phyloP scores from a whole-genome alignment of 2,888 invertebrate species.

The Standfussiana lucernea region DNA sequence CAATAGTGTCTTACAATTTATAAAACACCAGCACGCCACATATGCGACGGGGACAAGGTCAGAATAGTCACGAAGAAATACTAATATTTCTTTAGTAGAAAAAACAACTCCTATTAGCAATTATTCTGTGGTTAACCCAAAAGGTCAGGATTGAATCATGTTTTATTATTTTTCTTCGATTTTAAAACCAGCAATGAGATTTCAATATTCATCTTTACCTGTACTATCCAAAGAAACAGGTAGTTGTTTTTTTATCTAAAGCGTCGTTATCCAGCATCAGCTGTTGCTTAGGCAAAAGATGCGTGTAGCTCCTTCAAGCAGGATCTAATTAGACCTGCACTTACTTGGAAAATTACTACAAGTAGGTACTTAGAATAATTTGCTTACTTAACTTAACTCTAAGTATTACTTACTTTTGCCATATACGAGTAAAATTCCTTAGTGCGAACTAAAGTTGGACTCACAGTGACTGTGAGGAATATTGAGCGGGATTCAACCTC shows the following conservation, averaged over 20 bases:
- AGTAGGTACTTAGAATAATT: slow-evolving; percentile 29
- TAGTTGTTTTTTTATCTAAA: slow-evolving; percentile 27
- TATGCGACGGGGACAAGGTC: slow-evolving; percentile 77
- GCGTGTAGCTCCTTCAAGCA: slow-evolving; percentile 26
- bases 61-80: slow-evolving; percentile 73
- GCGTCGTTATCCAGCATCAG: not conserved
- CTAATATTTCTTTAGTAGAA: slow-evolving; percentile 41
- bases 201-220: slow-evolving; percentile 14
- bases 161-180: slow-evolving; percentile 3
- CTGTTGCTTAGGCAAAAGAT: slow-evolving; percentile 13
- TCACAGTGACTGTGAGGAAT: not conserved
- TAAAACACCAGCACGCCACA: slow-evolving; percentile 68
- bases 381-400: slow-evolving; percentile 28
- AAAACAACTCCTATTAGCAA: slow-evolving; percentile 56
- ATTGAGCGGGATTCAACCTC: not conserved
- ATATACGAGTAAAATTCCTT: slow-evolving; percentile 29
- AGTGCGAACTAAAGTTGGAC: not conserved
- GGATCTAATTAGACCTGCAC: slow-evolving; percentile 38
- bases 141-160: slow-evolving; percentile 50
- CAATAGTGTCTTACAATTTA: slow-evolving; percentile 73
- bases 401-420: slow-evolving; percentile 29
- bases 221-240: slow-evolving; percentile 37
- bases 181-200: not conserved
- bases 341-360: slow-evolving; percentile 28
- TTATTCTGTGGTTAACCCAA: slow-evolving; percentile 44